phyloP scores from a whole-genome alignment of 1,140 invertebrate genomes.

The Macrostomum lignano region DNA sequence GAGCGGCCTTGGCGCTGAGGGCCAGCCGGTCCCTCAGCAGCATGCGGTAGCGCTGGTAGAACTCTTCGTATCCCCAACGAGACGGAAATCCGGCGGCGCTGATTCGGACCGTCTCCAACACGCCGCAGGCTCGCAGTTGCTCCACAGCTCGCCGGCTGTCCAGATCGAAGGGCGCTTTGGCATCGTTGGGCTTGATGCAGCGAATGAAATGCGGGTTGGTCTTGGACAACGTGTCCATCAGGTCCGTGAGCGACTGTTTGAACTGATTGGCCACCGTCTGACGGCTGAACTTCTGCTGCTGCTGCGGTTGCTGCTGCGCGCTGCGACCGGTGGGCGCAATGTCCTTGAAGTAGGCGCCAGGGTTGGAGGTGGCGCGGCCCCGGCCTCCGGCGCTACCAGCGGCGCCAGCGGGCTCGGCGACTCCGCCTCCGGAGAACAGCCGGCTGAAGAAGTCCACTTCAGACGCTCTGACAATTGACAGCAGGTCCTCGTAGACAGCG shows the following conservation, averaged over 20 bases:
- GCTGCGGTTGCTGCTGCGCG: conserved; percentile 48
- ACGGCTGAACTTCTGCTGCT: conserved; percentile 41
- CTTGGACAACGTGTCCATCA: conserved; percentile 68
- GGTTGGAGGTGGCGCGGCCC: too few relatives aligned
- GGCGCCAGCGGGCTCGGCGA: conserved; percentile 13
- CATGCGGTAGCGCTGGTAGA: conserved; percentile 62
- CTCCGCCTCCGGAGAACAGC: conserved; percentile 58
- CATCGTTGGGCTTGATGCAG: conserved; percentile 94
- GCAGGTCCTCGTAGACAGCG: conserved; percentile 72
- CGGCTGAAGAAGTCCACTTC: conserved; percentile 68
- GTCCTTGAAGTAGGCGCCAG: background rate
- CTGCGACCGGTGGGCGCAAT: conserved; percentile 36
- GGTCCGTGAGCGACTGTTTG: conserved; percentile 66
- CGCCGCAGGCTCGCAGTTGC: conserved; percentile 75
- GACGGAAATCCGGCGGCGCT: conserved; percentile 88
- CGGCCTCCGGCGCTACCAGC: conserved; percentile 31
- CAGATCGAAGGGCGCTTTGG: conserved; percentile 66
- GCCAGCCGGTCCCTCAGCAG: conserved; percentile 33
- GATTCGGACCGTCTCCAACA: conserved; percentile 82
- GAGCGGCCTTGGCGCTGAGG: conserved; percentile 9
- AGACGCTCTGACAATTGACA: conserved; percentile 68
- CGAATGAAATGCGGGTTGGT: conserved; percentile 92
- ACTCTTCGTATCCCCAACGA: conserved; percentile 60
- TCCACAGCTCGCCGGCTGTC: conserved; percentile 70
- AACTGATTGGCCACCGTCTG: conserved; percentile 84